These are phyloP conservation scores for Andrena flavipes DNA, from an alignment of 2,888 invertebrate species.

Conservation along the genomic window DNA sequence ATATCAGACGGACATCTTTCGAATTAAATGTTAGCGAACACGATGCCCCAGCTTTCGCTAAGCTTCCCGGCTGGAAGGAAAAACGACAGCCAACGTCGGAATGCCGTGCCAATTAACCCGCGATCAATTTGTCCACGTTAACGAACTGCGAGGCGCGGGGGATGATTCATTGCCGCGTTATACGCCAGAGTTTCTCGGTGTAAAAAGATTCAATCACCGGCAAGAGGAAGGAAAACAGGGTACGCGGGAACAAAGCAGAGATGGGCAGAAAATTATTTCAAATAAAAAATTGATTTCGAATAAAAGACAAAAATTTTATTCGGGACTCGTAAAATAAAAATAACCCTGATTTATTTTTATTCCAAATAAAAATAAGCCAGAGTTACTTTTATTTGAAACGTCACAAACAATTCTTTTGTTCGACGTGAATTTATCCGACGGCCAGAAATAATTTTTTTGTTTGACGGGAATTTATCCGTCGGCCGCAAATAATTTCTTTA, in stretches of 20 bases:
- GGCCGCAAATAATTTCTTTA: too few species aligned
- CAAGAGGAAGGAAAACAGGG: not conserved
- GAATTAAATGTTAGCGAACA: slow-evolving; percentile 17
- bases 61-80: slow-evolving; percentile 32
- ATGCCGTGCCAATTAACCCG: slow-evolving; percentile 53
- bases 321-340: too few species aligned
- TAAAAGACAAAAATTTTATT: too few species aligned
- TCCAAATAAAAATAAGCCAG: too few species aligned
- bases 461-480: too few species aligned
- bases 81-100: slow-evolving; percentile 36
- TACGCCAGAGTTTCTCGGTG: slow-evolving; percentile 39
- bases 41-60: slow-evolving; percentile 11
- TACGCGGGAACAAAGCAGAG: slow-evolving; percentile 12
- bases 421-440: too few species aligned
- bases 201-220: slow-evolving; percentile 32
- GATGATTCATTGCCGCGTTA: slow-evolving; percentile 56
- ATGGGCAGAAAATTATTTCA: too few species aligned
- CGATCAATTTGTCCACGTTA: slow-evolving; percentile 63
- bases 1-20: not conserved
- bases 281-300: too few species aligned
- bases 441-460: too few species aligned
- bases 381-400: too few species aligned
- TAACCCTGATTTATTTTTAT: too few species aligned
- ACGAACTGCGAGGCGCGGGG: slow-evolving; percentile 57
- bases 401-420: too few species aligned